These are phyloP conservation scores for Lycophotia porphyrea DNA, from an alignment of 2,888 invertebrate species.

Conservation along the genomic window DNA sequence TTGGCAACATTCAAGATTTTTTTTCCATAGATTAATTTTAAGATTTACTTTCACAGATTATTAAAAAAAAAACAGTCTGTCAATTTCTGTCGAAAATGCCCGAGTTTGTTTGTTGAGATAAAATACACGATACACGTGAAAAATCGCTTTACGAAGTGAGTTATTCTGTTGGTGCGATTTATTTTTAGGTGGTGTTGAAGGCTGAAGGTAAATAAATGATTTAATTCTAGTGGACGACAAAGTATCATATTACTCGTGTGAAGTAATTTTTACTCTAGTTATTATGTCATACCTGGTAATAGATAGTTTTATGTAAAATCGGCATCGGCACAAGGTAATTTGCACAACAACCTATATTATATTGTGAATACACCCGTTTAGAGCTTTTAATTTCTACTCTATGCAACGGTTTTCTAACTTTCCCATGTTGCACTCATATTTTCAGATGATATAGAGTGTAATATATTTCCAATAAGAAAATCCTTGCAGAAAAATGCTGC, in stretches of 20 bases:
- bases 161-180: constrained; percentile 37
- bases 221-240: constrained; percentile 41
- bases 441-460: background rate
- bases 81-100: constrained; percentile 31
- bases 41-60: background rate
- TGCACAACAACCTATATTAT: background rate
- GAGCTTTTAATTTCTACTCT: background rate
- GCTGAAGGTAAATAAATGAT: constrained; percentile 59
- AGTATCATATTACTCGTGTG: constrained; percentile 84
- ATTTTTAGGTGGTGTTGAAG: constrained; percentile 50
- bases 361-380: background rate
- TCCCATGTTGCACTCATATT: background rate
- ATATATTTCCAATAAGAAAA: background rate
- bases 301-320: constrained; percentile 72
- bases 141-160: constrained; percentile 33
- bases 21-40: constrained; percentile 8
- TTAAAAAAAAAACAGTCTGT: background rate
- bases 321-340: constrained; percentile 43
- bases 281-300: constrained; percentile 89
- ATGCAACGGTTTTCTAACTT: background rate
- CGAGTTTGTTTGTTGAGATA: constrained; percentile 59
- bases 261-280: constrained; percentile 83
- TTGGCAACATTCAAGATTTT: constrained; percentile 27
- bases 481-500: background rate
- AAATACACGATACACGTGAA: constrained; percentile 63